phyloP scores from a whole-genome alignment of 2,113 vertebrate species.

The Promerops cafer region DNA sequence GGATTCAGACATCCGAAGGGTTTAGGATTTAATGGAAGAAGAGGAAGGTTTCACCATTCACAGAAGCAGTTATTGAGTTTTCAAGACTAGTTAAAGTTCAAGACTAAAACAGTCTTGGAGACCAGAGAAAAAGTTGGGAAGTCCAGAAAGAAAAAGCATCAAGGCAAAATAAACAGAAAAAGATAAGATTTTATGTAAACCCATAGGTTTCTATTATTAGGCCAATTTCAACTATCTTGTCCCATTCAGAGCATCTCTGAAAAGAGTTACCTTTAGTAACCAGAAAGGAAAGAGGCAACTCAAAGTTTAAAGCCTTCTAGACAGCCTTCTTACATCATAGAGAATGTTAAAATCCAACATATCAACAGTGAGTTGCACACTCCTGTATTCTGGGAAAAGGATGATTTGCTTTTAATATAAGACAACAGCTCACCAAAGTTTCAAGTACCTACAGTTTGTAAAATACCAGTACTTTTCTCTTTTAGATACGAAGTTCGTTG shows the following conservation, averaged over 20 bases:
- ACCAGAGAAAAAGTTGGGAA: neutral
- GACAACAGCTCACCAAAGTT: neutral
- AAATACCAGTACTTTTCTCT: neutral
- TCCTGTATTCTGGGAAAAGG: neutral
- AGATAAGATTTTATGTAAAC: neutral
- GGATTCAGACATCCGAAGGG: neutral
- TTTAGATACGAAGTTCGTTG: fast-evolving
- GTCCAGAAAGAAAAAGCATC: neutral
- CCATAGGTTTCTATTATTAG: neutral
- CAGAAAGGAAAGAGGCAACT: neutral
- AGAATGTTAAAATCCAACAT: neutral
- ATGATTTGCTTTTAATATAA: neutral
- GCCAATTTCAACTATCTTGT: neutral
- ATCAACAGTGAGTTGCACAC: neutral
- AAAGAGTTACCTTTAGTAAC: neutral
- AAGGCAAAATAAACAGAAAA: neutral
- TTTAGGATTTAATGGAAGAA: neutral
- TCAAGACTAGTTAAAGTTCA: neutral
- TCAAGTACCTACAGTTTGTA: neutral
- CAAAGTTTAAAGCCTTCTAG: neutral
- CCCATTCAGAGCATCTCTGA: neutral
- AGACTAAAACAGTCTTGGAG: neutral
- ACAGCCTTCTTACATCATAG: neutral
- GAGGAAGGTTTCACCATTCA: neutral
- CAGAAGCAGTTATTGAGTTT: neutral